phyloP scores from a whole-genome alignment of 2,113 vertebrate species.

The Furnarius figulus region DNA sequence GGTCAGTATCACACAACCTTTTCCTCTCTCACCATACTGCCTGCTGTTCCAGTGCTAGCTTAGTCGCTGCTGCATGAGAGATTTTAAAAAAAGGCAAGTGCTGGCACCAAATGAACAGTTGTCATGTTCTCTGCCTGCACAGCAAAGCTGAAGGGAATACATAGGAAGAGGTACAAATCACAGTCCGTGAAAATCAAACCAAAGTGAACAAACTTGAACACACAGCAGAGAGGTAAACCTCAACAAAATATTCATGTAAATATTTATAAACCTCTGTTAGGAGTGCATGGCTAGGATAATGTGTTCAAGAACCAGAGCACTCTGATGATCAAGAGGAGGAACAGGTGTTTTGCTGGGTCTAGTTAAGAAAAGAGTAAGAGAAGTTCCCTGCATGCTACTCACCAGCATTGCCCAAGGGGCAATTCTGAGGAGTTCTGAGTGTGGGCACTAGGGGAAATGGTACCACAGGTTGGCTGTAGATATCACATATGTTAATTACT shows the following conservation, averaged over 20 bases:
- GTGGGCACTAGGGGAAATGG: too few relatives aligned
- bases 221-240: not conserved
- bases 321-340: not conserved
- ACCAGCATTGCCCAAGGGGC: too few relatives aligned
- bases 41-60: not conserved
- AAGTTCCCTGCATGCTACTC: not conserved
- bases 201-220: not conserved
- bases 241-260: not conserved
- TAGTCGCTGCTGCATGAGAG: not conserved
- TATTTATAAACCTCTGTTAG: not conserved
- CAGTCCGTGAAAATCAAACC: not conserved
- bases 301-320: not conserved
- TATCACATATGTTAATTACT: too few relatives aligned
- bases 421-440: too few relatives aligned
- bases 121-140: not conserved
- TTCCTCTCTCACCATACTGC: not conserved
- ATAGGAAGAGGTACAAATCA: not conserved
- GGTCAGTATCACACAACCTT: not conserved
- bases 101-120: not conserved
- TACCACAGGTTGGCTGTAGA: too few relatives aligned
- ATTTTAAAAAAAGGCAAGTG: not conserved
- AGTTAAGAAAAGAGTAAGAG: not conserved
- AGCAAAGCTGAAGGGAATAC: rapidly evolving
- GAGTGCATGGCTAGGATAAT: rapidly evolving
- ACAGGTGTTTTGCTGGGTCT: rapidly evolving